A percentile compares a stretch with the other conserved stretches of the same genome.
Conservation (phyloP, 1,140 invertebrate genomes). For the Tetragonula clypearis region DNA sequence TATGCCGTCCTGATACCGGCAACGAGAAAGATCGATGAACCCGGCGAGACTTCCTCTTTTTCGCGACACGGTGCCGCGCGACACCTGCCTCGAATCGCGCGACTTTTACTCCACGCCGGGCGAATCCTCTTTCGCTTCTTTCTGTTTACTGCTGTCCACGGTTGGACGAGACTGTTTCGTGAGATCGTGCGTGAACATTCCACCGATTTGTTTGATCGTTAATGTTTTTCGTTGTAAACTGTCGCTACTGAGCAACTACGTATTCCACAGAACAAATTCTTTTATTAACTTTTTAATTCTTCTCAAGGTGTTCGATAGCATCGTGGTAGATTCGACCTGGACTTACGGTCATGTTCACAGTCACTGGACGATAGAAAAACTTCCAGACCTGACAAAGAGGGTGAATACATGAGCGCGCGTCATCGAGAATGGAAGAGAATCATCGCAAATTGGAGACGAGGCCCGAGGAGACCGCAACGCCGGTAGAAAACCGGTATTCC, state of each 20-base stretch:
- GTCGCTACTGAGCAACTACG: too few species aligned
- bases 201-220: too few species aligned
- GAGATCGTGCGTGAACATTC: not conserved
- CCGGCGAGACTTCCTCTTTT: constrained; percentile 11
- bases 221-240: too few species aligned
- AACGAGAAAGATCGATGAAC: constrained; percentile 37
- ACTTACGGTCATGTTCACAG: too few species aligned
- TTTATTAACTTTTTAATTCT: too few species aligned
- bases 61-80: not conserved
- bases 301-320: too few species aligned
- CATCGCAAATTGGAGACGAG: not conserved
- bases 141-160: too few species aligned
- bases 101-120: not conserved
- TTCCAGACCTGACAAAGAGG: not conserved
- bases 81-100: constrained; percentile 4
- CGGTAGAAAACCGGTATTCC: not conserved
- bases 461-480: constrained; percentile 14
- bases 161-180: not conserved
- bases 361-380: not conserved
- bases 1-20: constrained; percentile 38
- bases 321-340: not conserved
- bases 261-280: too few species aligned
- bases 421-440: constrained; percentile 5
- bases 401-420: not conserved
- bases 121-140: not conserved